These are phyloP conservation scores for Amphilophus citrinellus DNA, from an alignment of 2,113 vertebrate species.

Conservation along the genomic window DNA sequence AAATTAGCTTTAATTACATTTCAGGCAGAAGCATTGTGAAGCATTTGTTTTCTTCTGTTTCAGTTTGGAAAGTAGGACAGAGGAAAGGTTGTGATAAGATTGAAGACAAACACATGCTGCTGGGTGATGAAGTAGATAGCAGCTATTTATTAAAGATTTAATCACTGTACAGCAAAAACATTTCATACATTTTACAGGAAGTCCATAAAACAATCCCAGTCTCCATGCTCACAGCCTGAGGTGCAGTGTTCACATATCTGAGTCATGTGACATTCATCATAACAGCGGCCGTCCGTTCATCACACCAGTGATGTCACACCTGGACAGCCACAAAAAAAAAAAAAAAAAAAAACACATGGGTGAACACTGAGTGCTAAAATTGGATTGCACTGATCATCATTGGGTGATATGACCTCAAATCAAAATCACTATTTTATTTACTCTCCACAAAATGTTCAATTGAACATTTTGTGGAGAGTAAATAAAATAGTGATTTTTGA, in stretches of 20 bases:
- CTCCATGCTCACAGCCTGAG: neutral
- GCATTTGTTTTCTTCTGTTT: no score
- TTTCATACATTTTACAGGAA: conserved; percentile 12
- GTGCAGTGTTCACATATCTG: neutral
- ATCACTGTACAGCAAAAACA: conserved; percentile 52
- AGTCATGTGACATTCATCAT: neutral
- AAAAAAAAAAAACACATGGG: neutral
- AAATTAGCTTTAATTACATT: no score
- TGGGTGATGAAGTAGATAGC: neutral
- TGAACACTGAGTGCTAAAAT: neutral
- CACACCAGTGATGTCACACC: conserved; percentile 78
- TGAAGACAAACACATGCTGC: neutral
- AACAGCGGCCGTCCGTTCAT: conserved; percentile 6
- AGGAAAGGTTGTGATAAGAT: neutral
- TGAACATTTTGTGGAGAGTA: no score
- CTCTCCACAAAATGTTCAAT: no score
- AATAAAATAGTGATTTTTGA: no score
- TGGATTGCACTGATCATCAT: neutral
- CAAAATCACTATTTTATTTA: no score
- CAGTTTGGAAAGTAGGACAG: neutral
- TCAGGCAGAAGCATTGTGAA: no score
- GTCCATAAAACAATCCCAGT: neutral
- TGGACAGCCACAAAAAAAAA: conserved; percentile 16
- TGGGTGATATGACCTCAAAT: no score
- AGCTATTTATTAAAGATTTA: conserved; percentile 45